Conservation (phyloP, 2,797 vertebrate species). For the Cuniculus paca region DNA sequence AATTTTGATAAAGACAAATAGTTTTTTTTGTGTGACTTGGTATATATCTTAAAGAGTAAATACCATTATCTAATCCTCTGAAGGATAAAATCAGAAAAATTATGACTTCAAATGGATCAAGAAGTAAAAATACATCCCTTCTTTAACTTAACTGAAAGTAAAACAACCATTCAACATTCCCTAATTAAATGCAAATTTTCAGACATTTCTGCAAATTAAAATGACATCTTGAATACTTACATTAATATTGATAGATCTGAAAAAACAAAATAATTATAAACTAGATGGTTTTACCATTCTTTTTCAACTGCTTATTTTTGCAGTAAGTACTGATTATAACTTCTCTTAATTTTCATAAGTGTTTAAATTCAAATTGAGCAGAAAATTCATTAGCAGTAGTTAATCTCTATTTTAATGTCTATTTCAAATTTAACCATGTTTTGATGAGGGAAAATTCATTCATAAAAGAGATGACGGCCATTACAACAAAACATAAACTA, state of each 20-base stretch:
- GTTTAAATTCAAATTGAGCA: slow-evolving; percentile 46
- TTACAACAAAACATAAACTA: slow-evolving; percentile 55
- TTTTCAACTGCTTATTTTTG: slow-evolving; percentile 36
- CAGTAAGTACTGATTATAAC: slow-evolving; percentile 44
- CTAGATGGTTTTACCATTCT: slow-evolving; percentile 50
- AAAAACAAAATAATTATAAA: slow-evolving; percentile 61
- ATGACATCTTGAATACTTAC: slow-evolving; percentile 7
- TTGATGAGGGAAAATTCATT: slow-evolving; percentile 41
- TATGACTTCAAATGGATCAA: not conserved
- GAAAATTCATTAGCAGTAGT: slow-evolving; percentile 57
- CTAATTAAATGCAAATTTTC: slow-evolving; percentile 63
- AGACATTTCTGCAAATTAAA: slow-evolving; percentile 59
- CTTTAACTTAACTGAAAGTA: slow-evolving; percentile 39
- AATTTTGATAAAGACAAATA: slow-evolving; percentile 46
- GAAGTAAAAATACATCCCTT: slow-evolving; percentile 45
- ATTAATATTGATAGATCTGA: slow-evolving; percentile 62
- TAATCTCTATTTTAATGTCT: slow-evolving; percentile 68
- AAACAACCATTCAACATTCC: slow-evolving; percentile 58
- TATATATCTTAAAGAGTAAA: slow-evolving; percentile 33
- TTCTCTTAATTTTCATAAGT: slow-evolving; percentile 63
- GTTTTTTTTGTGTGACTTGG: not conserved
- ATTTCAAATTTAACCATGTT: slow-evolving; percentile 55
- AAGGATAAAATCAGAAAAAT: slow-evolving; percentile 32
- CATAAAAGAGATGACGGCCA: not conserved
- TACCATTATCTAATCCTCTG: not conserved